Percentiles rank a stretch among this genome's conserved stretches.
phyloP scores from a whole-genome alignment of 2,888 invertebrate genomes.

The Hirtodrosophila alboralis region DNA sequence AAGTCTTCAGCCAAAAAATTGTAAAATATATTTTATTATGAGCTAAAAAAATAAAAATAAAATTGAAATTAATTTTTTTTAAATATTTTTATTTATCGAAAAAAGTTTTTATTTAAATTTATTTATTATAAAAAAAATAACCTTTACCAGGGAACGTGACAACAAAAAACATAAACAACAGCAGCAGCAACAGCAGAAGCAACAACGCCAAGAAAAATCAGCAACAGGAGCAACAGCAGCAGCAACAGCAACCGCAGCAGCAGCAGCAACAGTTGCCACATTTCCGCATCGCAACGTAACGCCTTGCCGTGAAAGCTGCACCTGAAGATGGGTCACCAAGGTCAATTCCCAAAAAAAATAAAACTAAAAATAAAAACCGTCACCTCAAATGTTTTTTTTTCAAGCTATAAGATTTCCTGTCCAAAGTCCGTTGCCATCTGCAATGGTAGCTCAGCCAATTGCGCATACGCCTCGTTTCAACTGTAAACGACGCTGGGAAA shows the following conservation, averaged over 20 bases:
- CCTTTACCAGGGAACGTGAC: too few species aligned
- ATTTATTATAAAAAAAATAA: too few species aligned
- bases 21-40: too few species aligned
- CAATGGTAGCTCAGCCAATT: conserved; percentile 11
- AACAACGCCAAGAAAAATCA: conserved; percentile 2
- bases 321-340: conserved; percentile 36
- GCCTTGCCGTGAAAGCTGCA: conserved; percentile 36
- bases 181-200: conserved; percentile 19
- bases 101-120: too few species aligned
- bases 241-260: too few species aligned
- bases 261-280: too few species aligned
- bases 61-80: too few species aligned
- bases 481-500: conserved; percentile 30
- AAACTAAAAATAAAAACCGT: too few species aligned
- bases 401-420: not conserved
- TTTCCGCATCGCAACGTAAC: conserved; percentile 67
- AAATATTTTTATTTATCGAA: too few species aligned
- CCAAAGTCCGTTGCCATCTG: conserved; percentile 25
- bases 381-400: conserved; percentile 10
- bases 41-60: too few species aligned
- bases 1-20: too few species aligned
- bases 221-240: conserved; percentile 21
- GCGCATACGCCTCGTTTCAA: conserved; percentile 15
- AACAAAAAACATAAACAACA: too few species aligned
- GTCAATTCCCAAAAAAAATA: conserved; percentile 38